These are phyloP conservation scores for Panorpa germanica DNA, from an alignment of 2,888 invertebrate genomes.

Conservation along the genomic window DNA sequence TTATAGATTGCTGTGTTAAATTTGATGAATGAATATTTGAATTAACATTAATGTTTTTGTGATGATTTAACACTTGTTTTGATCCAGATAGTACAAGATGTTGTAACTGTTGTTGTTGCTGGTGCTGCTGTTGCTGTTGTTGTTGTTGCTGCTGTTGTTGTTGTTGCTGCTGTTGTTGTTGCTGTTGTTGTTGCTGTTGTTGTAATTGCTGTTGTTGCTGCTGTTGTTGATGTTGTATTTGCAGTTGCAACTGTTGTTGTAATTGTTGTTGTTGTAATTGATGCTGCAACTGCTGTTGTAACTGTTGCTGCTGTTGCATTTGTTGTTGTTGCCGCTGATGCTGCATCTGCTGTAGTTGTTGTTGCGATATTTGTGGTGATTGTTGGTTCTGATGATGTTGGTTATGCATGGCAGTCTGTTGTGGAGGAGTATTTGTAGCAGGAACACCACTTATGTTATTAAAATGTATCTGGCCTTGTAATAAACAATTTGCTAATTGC, in stretches of 20 bases:
- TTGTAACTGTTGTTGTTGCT: slow-evolving; percentile 16
- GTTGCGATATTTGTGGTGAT: slow-evolving; percentile 12
- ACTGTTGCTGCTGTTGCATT: slow-evolving; percentile 7
- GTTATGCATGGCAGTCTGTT: too few species aligned
- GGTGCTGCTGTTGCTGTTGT: slow-evolving; percentile 16
- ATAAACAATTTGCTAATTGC: slow-evolving; percentile 23
- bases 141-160: slow-evolving; percentile 22
- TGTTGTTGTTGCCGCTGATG: slow-evolving; percentile 12
- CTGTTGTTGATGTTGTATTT: slow-evolving; percentile 15
- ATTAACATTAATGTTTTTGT: too few species aligned
- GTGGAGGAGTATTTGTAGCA: slow-evolving; percentile 5
- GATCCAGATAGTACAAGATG: too few species aligned
- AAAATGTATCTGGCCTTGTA: slow-evolving; percentile 24
- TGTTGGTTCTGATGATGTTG: too few species aligned
- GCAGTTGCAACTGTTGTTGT: slow-evolving; percentile 14
- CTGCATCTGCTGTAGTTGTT: slow-evolving; percentile 12
- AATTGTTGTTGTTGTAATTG: too few species aligned
- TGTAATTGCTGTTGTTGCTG: slow-evolving; percentile 3
- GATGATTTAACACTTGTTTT: slow-evolving; percentile 6
- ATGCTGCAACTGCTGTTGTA: too few species aligned
- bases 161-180: slow-evolving; percentile 22
- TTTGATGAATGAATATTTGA: too few species aligned
- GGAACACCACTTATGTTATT: slow-evolving; percentile 21
- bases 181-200: not conserved
- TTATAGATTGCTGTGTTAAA: too few species aligned